These are phyloP conservation scores for Heteromormyrus szaboi DNA, from an alignment of 2,797 vertebrate genomes.

Conservation along the genomic window DNA sequence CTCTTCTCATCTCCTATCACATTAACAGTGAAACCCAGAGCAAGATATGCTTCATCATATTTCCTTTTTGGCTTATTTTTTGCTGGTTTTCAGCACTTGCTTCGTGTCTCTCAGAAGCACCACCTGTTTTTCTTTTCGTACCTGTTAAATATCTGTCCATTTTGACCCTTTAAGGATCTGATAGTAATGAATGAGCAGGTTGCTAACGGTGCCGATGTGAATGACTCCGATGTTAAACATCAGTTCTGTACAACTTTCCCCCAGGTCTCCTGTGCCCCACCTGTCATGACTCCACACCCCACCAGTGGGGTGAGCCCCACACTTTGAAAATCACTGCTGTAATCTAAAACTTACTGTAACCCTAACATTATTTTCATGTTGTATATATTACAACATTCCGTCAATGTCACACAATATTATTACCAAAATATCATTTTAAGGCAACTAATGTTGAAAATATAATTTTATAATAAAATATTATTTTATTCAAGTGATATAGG, in stretches of 20 bases:
- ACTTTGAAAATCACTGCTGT: background rate
- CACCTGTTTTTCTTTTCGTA: no score
- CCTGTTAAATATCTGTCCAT: no score
- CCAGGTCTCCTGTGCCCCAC: no score
- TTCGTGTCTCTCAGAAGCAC: no score
- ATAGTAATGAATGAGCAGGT: background rate
- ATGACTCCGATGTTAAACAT: background rate
- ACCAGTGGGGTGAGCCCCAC: background rate
- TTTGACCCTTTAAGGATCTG: background rate
- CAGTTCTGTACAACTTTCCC: background rate
- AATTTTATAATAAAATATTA: background rate
- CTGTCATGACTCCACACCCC: background rate
- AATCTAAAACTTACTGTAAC: background rate
- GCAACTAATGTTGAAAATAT: background rate
- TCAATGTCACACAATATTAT: background rate
- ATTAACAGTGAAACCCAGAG: no score
- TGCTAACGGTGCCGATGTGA: background rate
- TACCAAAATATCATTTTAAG: background rate
- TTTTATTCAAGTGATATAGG: background rate
- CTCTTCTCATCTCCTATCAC: no score
- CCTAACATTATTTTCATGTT: background rate
- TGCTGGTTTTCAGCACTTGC: no score
- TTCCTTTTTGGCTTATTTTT: no score
- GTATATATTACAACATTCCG: background rate
- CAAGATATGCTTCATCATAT: no score